Conservation (phyloP, 2,797 vertebrate species). For the Oreochromis grahami region DNA sequence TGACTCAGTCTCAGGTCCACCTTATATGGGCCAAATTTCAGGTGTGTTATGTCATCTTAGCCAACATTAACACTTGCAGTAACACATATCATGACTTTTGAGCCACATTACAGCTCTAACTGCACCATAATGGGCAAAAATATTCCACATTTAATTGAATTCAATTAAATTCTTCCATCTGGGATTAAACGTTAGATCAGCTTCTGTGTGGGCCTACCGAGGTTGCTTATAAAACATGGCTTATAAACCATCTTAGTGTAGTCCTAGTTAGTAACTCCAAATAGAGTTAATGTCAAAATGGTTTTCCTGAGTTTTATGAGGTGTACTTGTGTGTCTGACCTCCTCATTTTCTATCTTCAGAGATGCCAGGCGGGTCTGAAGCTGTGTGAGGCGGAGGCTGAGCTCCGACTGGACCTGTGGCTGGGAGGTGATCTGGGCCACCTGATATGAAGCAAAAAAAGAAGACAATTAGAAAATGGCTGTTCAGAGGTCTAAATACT, state of each 20-base stretch:
- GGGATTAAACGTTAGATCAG: neutral
- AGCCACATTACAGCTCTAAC: neutral
- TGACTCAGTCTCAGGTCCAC: neutral
- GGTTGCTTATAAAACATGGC: neutral
- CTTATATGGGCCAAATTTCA: neutral
- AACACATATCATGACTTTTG: neutral
- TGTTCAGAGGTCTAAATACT: neutral
- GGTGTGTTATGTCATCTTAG: neutral
- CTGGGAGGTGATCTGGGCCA: conserved; percentile 90
- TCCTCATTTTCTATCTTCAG: conserved; percentile 98
- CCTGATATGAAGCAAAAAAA: conserved; percentile 72
- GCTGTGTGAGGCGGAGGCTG: conserved; percentile 89
- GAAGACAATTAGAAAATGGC: neutral
- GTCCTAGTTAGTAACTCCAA: neutral
- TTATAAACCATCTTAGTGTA: neutral
- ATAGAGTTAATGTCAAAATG: neutral
- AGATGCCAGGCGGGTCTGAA: conserved; percentile 91
- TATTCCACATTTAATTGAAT: neutral
- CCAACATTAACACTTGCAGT: neutral
- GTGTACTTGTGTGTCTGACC: conserved; percentile 72
- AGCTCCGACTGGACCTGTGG: conserved; percentile 94
- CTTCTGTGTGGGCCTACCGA: neutral
- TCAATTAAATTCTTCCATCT: neutral
- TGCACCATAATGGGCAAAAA: neutral
- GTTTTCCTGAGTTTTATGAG: neutral